Conservation (phyloP, 2,888 invertebrate genomes). For the Sceliomorpha sp. region DNA sequence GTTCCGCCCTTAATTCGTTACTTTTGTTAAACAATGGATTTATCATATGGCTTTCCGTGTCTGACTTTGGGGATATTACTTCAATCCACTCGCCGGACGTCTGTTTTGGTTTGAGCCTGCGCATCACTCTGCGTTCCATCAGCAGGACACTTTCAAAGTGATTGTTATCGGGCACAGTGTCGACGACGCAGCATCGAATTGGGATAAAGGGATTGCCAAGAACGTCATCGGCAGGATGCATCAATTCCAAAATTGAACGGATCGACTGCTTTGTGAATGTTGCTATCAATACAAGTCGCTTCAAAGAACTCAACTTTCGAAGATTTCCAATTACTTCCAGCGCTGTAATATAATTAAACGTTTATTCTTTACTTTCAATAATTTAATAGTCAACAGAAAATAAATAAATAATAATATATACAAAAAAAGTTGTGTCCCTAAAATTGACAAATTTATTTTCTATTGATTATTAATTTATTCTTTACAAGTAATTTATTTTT, state of each 20-base stretch:
- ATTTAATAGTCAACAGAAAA: no score
- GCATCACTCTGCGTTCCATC: conserved; percentile 72
- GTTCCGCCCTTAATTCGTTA: conserved; percentile 38
- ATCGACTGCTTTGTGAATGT: conserved; percentile 77
- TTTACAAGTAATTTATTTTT: no score
- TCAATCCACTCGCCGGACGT: conserved; percentile 10
- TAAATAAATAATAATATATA: no score
- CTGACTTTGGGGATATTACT: conserved; percentile 26
- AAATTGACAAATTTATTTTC: no score
- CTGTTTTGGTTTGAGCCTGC: conserved; percentile 54
- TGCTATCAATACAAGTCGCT: conserved; percentile 73
- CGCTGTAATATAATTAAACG: conserved; percentile 62
- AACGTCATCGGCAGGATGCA: conserved; percentile 67
- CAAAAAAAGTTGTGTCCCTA: no score
- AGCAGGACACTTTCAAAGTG: conserved; percentile 74
- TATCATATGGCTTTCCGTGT: conserved; percentile 16
- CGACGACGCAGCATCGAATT: conserved; percentile 71
- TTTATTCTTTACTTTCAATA: no score
- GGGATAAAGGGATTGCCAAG: conserved; percentile 76
- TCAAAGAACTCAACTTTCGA: conserved; percentile 68
- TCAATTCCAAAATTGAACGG: conserved; percentile 75
- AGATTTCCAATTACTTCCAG: conserved; percentile 72
- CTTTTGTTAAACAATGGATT: conserved; percentile 44
- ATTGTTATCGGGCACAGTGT: conserved; percentile 73
- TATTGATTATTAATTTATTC: no score